Evolutionary conservation across 1,140 invertebrate genomes (phyloP).

Genomic region (Camponotus vicinus): DNA sequence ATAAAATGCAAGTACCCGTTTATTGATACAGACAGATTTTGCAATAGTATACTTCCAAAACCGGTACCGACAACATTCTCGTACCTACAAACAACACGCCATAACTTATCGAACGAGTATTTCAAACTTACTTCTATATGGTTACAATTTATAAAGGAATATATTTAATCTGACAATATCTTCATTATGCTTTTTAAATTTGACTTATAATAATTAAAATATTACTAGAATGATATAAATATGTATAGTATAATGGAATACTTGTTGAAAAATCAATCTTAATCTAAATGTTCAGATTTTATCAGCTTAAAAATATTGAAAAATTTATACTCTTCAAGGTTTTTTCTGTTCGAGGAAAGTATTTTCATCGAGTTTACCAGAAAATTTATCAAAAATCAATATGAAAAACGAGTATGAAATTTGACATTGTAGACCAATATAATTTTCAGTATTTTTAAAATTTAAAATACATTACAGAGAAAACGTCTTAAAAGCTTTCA

Average conservation of each 20-base stretch:
- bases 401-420: not conserved
- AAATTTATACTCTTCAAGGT: not conserved
- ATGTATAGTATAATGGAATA: not conserved
- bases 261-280: not conserved
- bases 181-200: conserved; percentile 34
- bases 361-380: not conserved
- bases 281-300: conserved; percentile 2
- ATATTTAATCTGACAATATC: conserved; percentile 16
- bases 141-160: conserved; percentile 21
- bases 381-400: too few relatives aligned
- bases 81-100: conserved; percentile 6
- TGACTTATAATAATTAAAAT: conserved; percentile 22
- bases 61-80: conserved; percentile 38
- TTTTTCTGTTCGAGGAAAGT: not conserved
- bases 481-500: conserved; percentile 4
- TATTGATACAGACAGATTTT: conserved; percentile 45
- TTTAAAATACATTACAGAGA: conserved; percentile 4
- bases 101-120: conserved; percentile 30
- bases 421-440: not conserved
- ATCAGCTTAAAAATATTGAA: conserved; percentile 9
- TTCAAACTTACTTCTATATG: conserved; percentile 5
- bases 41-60: conserved; percentile 21
- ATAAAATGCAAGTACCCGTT: conserved; percentile 21
- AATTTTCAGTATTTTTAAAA: conserved; percentile 9
- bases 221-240: not conserved